phyloP scores from a whole-genome alignment of 2,113 vertebrate species.

The Zapus hudsonius region DNA sequence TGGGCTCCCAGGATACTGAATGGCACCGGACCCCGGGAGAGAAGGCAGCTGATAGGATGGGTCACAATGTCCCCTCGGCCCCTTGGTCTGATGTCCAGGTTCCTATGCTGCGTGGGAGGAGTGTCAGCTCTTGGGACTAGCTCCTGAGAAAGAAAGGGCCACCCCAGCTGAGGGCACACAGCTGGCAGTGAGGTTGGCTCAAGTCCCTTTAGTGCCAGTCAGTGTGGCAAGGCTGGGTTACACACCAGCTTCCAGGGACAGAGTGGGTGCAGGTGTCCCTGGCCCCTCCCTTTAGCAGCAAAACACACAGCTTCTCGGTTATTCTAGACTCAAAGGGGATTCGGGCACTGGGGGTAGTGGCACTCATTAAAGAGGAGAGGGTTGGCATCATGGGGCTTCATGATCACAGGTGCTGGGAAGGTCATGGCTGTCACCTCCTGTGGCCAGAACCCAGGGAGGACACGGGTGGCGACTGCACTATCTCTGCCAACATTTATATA shows the following conservation, averaged over 20 bases:
- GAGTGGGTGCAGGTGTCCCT: accelerated
- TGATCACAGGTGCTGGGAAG: neutral
- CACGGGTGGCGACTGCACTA: accelerated
- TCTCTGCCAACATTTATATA: neutral
- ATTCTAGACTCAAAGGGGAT: neutral
- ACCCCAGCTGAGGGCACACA: accelerated
- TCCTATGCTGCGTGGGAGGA: accelerated
- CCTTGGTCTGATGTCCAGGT: neutral
- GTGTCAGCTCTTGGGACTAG: neutral
- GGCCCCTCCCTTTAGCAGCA: accelerated
- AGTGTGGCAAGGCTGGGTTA: neutral
- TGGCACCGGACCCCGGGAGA: too few relatives aligned
- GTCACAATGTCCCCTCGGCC: neutral
- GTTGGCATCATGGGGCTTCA: neutral
- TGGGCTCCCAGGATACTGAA: neutral
- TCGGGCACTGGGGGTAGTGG: neutral
- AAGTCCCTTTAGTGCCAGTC: accelerated
- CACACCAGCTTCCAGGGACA: neutral
- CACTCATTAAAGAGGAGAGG: neutral
- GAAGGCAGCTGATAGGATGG: neutral
- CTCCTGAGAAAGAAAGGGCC: neutral
- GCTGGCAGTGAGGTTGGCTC: accelerated
- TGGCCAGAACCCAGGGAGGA: neutral
- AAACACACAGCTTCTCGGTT: neutral
- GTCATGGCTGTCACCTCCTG: accelerated